phyloP scores from a whole-genome alignment of 64 coral and sea anemone genomes.

The Pocillopora verrucosa region DNA sequence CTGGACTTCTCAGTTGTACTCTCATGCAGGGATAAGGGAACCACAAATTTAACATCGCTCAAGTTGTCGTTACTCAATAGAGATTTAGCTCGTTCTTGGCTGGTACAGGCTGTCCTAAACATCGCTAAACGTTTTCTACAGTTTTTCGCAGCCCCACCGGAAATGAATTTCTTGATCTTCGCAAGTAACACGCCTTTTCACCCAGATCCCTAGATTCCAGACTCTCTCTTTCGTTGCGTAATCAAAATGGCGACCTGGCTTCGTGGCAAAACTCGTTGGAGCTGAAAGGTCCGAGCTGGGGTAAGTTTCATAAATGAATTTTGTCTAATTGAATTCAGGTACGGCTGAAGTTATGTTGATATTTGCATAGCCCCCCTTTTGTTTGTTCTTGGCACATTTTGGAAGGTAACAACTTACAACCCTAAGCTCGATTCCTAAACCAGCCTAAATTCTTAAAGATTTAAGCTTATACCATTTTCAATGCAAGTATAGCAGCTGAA shows the following conservation, averaged over 20 bases:
- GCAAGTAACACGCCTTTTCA: background rate
- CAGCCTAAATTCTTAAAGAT: too few relatives aligned
- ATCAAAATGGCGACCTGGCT: background rate
- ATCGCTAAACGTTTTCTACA: background rate
- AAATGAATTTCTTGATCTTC: background rate
- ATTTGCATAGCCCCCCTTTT: too few relatives aligned
- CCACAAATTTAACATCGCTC: conserved; percentile 1
- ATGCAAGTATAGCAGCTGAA: too few relatives aligned
- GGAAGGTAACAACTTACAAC: too few relatives aligned
- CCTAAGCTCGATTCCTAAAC: too few relatives aligned
- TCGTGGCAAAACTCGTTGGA: too few relatives aligned
- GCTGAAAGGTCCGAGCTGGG: too few relatives aligned
- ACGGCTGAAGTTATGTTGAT: too few relatives aligned
- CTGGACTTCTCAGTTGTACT: background rate
- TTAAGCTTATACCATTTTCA: too few relatives aligned
- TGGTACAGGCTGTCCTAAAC: background rate
- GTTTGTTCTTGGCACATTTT: too few relatives aligned
- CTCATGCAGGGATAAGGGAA: background rate
- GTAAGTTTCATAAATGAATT: too few relatives aligned
- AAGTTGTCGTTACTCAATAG: background rate
- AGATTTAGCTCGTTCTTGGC: background rate
- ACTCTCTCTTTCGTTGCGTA: background rate
- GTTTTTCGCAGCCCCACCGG: background rate
- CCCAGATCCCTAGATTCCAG: background rate
- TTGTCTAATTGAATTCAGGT: too few relatives aligned